Percentiles rank a stretch among this genome's conserved stretches.
These are phyloP conservation scores for Pinna nobilis DNA, from an alignment of 1,140 invertebrate genomes.

Conservation along the genomic window DNA sequence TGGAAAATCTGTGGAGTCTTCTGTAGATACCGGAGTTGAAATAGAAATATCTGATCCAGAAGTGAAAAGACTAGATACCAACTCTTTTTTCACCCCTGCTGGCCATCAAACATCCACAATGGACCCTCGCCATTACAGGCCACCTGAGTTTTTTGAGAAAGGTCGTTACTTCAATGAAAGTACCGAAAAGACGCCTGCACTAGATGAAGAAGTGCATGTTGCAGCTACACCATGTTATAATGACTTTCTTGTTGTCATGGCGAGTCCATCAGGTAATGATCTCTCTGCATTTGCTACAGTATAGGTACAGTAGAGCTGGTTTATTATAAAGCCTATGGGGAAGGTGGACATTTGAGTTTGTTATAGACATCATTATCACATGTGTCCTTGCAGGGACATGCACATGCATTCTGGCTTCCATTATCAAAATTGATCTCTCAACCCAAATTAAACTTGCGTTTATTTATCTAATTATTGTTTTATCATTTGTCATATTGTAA, in stretches of 20 bases:
- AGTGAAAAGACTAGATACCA: background rate
- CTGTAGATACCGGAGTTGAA: background rate
- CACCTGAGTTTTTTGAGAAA: background rate
- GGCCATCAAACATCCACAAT: background rate
- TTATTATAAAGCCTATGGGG: no score
- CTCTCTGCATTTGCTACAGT: no score
- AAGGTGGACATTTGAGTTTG: no score
- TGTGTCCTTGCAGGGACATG: no score
- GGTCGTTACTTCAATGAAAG: background rate
- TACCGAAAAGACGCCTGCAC: background rate
- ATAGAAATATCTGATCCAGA: background rate
- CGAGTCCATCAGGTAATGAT: background rate
- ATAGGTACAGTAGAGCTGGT: no score
- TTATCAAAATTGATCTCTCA: no score
- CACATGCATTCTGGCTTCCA: no score
- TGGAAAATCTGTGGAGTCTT: background rate
- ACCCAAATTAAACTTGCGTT: no score
- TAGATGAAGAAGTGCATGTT: background rate
- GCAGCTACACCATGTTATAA: background rate
- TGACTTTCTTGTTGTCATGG: background rate
- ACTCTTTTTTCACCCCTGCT: background rate
- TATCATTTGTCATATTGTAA: no score
- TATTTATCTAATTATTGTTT: no score
- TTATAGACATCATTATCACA: no score
- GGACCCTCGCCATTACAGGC: background rate